Evolutionary conservation across 2,797 vertebrate species (phyloP), one percentile per base, ranked within the genome.

Genomic region (Thaleichthys pacificus): DNA sequence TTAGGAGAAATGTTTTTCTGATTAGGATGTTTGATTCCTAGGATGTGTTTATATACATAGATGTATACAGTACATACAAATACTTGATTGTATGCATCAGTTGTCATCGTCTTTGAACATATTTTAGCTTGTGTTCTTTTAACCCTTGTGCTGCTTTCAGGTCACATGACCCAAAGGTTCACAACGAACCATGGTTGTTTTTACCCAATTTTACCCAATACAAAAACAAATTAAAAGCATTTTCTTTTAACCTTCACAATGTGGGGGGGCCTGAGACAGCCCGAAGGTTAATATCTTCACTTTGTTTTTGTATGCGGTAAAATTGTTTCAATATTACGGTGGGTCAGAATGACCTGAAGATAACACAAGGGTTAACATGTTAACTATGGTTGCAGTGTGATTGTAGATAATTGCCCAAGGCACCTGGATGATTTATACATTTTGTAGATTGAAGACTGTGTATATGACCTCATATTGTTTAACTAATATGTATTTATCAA

Each of bases 301-400:
- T n/a, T n/a, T n/a, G n/a, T n/a, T n/a, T n/a, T n/a, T n/a, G n/a
- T n/a, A n/a, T n/a, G n/a, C n/a, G n/a, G n/a, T n/a, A n/a, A n/a
- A n/a, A n/a, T n/a, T n/a, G n/a, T n/a, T n/a, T n/a, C n/a, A n/a
- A n/a, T n/a, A n/a, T n/a, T n/a, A n/a, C n/a, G n/a, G n/a, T n/a
- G n/a, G n/a, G n/a, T n/a, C n/a, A n/a, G n/a, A n/a, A n/a, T n/a
- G n/a, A n/a, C n/a, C n/a, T n/a, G n/a, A n/a, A n/a, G n/a, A n/a
- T n/a, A n/a, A n/a, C n/a, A n/a, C n/a, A n/a, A n/a, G n/a, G n/a
- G n/a, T n/a, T n/a, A 73, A 32, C 69, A 7, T 32, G 69, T 14
- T 0, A 74, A 66, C 35, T 21, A 70, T 61, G 81, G 80, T 78
- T 86, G 81, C 84, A 71, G 84, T 85, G 86, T 70, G 75, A 82